A percentile compares a stretch with the other conserved stretches of the same genome.
Evolutionary conservation across 2,888 invertebrate species (phyloP).

Genomic region (Tenthredo distinguenda): DNA sequence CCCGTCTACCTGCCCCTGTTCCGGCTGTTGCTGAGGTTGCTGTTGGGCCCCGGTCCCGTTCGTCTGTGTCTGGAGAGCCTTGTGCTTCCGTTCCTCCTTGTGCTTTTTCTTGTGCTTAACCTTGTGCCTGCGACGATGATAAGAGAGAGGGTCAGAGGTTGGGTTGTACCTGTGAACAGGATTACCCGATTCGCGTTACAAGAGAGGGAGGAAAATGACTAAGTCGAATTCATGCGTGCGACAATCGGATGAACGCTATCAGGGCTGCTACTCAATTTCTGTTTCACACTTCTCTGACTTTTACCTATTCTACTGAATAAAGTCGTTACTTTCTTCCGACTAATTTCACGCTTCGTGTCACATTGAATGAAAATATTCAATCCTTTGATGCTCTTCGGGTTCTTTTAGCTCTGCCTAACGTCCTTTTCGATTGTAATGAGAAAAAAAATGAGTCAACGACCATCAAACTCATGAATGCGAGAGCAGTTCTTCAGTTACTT

Average conservation of each 20-base stretch:
- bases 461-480: background rate
- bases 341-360: background rate
- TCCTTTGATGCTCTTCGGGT: background rate
- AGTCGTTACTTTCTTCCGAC: background rate
- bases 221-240: background rate
- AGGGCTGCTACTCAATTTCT: background rate
- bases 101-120: conserved; percentile 90
- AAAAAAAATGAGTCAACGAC: too few species aligned
- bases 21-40: conserved; percentile 39
- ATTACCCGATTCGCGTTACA: conserved; percentile 1
- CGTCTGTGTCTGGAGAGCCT: conserved; percentile 57
- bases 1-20: conserved; percentile 51
- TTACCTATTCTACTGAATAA: background rate
- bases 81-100: conserved; percentile 82
- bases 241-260: background rate
- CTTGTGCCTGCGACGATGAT: conserved; percentile 82
- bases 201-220: background rate
- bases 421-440: background rate
- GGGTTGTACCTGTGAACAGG: conserved; percentile 69
- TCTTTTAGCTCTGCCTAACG: background rate
- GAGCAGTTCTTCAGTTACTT: background rate
- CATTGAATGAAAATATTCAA: background rate
- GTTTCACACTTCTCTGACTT: background rate
- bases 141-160: conserved; percentile 71
- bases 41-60: conserved; percentile 53